A percentile compares a stretch with the other conserved stretches of the same genome.
phyloP scores from a whole-genome alignment of 2,797 vertebrate species.

The Argyrosomus regius region DNA sequence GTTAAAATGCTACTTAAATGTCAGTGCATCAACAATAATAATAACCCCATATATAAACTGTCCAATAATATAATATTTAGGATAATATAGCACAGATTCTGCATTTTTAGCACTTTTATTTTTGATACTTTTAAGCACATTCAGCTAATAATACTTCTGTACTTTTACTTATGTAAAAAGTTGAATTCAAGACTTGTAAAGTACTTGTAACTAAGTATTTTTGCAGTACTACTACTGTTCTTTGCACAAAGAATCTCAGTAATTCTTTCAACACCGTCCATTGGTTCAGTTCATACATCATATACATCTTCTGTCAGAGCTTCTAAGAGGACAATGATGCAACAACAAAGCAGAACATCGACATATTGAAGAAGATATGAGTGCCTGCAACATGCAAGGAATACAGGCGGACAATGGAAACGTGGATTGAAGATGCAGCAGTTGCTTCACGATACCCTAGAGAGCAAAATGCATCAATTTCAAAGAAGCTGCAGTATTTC shows the following conservation, averaged over 20 bases:
- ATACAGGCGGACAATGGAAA: neutral
- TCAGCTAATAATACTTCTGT: neutral
- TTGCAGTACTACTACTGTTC: neutral
- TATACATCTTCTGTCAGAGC: neutral
- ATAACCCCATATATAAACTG: neutral
- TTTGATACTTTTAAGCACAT: neutral
- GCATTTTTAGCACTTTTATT: neutral
- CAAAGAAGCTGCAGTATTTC: neutral
- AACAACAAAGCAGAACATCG: neutral
- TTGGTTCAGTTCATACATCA: neutral
- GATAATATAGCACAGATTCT: neutral
- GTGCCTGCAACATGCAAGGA: neutral
- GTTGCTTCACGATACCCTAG: neutral
- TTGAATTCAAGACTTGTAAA: neutral
- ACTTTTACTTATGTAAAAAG: neutral
- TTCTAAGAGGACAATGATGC: neutral
- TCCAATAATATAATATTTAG: neutral
- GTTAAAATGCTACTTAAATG: neutral
- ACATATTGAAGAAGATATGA: neutral
- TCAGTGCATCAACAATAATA: neutral
- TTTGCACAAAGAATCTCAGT: neutral
- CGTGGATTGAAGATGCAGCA: neutral
- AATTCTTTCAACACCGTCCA: neutral
- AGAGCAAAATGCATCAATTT: neutral
- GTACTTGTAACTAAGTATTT: neutral